Evolutionary conservation across 2,797 vertebrate genomes (phyloP), one percentile per base, ranked within the genome.

Genomic region (Caiman crocodilus): DNA sequence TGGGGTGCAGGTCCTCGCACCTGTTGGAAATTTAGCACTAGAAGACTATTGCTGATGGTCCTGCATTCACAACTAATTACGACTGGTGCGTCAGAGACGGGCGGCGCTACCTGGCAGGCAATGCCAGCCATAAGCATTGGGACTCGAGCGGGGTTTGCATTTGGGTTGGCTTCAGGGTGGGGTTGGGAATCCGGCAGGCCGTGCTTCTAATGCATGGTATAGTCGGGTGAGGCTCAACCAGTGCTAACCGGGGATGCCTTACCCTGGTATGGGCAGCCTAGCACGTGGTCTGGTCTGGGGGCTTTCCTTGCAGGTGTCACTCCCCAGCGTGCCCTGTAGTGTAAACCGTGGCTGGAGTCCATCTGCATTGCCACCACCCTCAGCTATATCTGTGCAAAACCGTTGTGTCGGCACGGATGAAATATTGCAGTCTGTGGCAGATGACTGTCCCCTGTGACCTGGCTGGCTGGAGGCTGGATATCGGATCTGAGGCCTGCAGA

Each of bases 1-100:
- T 5, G 21, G 69, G 23, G 35, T 73, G 69, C 35, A 14, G 25
- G 25, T 73, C 69, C 23, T 50, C 3, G 4, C 35, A 20, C 32
- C 13, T 35, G 42, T 35, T 71, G 42, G 69, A 50, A 26, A 73
- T 73, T 15, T 42, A 8, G 67, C 55, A 4, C 0, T 1, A 26
- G 67, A 14, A 42, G 50, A 3, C 2, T 32, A 2, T 1, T 61
- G 64, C 64, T 28, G 26, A 4, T 11, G 0, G 17, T 63, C 23
- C 55, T 14, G 12, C 17, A 35, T 76, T 3, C 42, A 50, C 69
- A 50, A 23, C 50, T 16, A 16, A 50, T 14, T 10, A 9, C 16
- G 69, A 23, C 25, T 73, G 7, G 5, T 50, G 35, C 32, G 50
- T 73, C 35, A 26, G 25, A 73, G 16, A 73, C 10, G 21, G 32